A percentile compares a stretch with the other conserved stretches of the same genome.
Evolutionary conservation across 2,113 vertebrate genomes (phyloP).

Genomic region (Centrocercus urophasianus): DNA sequence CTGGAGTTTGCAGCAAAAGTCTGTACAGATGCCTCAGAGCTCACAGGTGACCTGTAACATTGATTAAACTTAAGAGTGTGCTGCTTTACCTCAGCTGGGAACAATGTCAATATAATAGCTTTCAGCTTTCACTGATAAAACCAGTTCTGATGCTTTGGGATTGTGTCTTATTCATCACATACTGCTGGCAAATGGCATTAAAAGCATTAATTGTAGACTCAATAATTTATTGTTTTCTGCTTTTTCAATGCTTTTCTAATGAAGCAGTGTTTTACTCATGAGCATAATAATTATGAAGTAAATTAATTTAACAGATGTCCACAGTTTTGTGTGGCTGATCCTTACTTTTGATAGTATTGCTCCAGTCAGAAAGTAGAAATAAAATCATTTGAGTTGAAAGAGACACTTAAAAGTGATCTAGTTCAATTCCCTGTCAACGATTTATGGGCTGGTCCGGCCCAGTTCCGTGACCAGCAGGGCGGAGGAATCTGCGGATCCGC

Average conservation of each 20-base stretch:
- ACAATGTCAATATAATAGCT: background rate
- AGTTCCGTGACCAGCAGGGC: too few relatives aligned
- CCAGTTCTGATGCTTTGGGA: background rate
- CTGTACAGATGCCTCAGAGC: background rate
- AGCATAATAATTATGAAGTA: background rate
- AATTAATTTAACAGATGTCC: background rate
- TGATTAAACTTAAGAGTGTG: background rate
- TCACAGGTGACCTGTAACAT: background rate
- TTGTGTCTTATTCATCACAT: background rate
- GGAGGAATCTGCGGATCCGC: too few relatives aligned
- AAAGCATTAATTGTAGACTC: background rate
- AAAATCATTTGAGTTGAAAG: too few relatives aligned
- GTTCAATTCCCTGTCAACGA: too few relatives aligned
- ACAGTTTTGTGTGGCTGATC: background rate
- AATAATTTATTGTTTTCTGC: background rate
- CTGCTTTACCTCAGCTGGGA: background rate
- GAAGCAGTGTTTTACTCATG: background rate
- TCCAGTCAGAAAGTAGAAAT: background rate
- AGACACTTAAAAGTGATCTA: too few relatives aligned
- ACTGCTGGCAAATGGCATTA: background rate
- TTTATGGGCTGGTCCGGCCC: too few relatives aligned
- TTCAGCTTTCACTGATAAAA: background rate
- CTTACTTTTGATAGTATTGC: background rate
- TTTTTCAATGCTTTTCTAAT: background rate
- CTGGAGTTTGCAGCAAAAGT: background rate